These are phyloP conservation scores for Agrilus planipennis DNA, from an alignment of 1,140 invertebrate species.

Conservation along the genomic window DNA sequence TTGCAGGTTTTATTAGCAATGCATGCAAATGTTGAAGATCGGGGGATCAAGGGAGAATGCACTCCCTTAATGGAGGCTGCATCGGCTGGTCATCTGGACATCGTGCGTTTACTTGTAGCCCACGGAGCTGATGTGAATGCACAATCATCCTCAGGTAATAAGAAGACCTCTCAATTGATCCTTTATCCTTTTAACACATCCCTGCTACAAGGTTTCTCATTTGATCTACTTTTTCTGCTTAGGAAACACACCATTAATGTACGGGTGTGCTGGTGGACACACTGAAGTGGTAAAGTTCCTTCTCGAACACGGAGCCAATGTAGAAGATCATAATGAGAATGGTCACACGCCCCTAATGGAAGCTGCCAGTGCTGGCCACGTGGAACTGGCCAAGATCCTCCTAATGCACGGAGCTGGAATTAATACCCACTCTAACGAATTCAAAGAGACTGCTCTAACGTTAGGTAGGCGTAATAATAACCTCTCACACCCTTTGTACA, in stretches of 20 bases:
- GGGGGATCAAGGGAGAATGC: constrained; percentile 85
- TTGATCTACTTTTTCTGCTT: constrained; percentile 2
- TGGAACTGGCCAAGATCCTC: constrained; percentile 85
- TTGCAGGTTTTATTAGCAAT: constrained; percentile 81
- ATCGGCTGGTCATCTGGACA: constrained; percentile 87
- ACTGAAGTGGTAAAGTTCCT: constrained; percentile 82
- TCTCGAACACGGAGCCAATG: constrained; percentile 83
- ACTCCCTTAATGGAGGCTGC: constrained; percentile 96
- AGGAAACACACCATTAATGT: constrained; percentile 91
- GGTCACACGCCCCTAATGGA: constrained; percentile 99
- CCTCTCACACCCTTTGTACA: too few species aligned
- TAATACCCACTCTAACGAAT: constrained; percentile 98
- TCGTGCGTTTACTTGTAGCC: constrained; percentile 79
- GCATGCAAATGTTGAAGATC: constrained; percentile 94
- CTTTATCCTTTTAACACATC: background rate
- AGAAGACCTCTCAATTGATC: background rate
- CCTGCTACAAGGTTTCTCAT: background rate
- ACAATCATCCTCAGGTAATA: constrained; percentile 80
- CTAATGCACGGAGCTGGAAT: constrained; percentile 89
- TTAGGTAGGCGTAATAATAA: too few species aligned
- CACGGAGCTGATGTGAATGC: constrained; percentile 94
- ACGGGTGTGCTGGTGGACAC: constrained; percentile 93
- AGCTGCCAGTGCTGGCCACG: constrained; percentile 93
- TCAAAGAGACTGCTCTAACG: constrained; percentile 91
- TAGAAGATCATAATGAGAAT: constrained; percentile 98